Conservation (phyloP, 2,888 invertebrate species). For the Lasius fuliginosus region DNA sequence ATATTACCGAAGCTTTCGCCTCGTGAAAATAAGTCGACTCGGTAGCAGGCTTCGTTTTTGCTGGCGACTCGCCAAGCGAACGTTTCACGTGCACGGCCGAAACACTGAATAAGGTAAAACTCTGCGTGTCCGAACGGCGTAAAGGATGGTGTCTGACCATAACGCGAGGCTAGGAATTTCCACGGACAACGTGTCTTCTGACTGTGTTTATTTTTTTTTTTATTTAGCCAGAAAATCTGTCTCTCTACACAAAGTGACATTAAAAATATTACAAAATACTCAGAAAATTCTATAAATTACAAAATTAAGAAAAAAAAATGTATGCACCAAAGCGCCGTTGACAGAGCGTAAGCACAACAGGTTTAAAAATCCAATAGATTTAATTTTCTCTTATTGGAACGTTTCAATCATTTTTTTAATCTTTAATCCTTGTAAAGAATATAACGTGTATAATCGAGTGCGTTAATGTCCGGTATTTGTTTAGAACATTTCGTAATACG, state of each 20-base stretch:
- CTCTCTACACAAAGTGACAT: not conserved
- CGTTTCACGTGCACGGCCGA: constrained; percentile 54
- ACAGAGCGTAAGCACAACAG: not conserved
- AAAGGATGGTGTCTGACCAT: not conserved
- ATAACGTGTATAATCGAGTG: not conserved
- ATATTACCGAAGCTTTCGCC: constrained; percentile 62
- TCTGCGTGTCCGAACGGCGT: not conserved
- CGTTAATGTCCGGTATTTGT: not conserved
- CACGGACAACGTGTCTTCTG: not conserved
- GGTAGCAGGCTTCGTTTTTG: constrained; percentile 67
- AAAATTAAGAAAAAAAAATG: not conserved
- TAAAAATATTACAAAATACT: not conserved
- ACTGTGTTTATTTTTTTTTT: not conserved
- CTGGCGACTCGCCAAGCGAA: constrained; percentile 64
- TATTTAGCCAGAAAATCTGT: not conserved
- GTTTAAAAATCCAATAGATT: not conserved
- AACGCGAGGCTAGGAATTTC: not conserved
- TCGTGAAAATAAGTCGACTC: constrained; percentile 70
- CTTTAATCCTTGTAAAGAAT: not conserved
- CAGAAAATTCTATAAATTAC: not conserved
- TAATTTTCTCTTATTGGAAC: not conserved
- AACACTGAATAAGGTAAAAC: constrained; percentile 56
- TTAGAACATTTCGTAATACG: constrained; percentile 1
- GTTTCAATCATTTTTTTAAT: not conserved
- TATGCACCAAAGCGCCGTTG: not conserved